phyloP scores from a whole-genome alignment of 1,140 invertebrate genomes.

The Alviniconcha marisindica region DNA sequence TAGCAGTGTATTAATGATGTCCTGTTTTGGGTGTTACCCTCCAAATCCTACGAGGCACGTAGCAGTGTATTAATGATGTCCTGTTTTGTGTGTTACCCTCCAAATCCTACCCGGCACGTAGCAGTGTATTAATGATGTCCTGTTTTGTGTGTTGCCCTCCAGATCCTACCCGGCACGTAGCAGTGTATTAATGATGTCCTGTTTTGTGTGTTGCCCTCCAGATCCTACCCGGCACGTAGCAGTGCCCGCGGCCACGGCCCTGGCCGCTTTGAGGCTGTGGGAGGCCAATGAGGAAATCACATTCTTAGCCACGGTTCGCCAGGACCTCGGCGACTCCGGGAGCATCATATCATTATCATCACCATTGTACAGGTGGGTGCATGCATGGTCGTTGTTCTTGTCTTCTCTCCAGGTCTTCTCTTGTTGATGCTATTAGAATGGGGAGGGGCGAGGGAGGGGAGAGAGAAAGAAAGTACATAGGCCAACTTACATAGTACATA shows the following conservation, averaged over 20 bases:
- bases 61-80: no score
- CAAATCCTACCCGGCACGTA: neutral
- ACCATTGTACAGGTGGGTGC: conserved; percentile 56
- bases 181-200: neutral
- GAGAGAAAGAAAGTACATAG: no score
- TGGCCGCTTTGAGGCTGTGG: conserved; percentile 55
- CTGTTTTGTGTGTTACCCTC: no score
- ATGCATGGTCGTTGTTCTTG: no score
- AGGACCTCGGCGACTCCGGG: conserved; percentile 64
- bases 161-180: neutral
- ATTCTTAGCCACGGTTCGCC: conserved; percentile 64
- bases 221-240: conserved; percentile 55
- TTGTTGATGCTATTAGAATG: no score
- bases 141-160: neutral
- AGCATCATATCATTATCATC: conserved; percentile 65
- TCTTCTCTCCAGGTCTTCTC: no score
- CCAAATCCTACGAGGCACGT: no score
- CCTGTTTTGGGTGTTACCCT: no score
- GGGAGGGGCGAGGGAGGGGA: no score
- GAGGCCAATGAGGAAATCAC: conserved; percentile 63
- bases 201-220: conserved; percentile 7
- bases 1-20: no score
- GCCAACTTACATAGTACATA: no score
- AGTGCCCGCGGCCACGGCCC: conserved; percentile 49
- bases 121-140: neutral